Evolutionary conservation across 2,797 vertebrate species (phyloP).

Genomic region (Lateolabrax maculatus): DNA sequence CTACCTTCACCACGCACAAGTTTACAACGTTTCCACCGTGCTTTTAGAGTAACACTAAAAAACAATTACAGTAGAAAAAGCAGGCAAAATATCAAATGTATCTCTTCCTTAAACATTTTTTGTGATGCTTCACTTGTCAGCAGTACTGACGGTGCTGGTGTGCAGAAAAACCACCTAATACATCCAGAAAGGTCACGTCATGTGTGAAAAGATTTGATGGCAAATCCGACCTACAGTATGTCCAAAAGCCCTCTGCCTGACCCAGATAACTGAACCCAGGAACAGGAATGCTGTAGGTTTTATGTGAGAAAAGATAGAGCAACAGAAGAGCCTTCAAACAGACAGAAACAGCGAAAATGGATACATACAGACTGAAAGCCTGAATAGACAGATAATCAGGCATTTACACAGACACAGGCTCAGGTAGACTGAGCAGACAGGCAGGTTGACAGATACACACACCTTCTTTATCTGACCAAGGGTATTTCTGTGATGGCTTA

Average conservation of each 20-base stretch:
- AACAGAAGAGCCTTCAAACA: not conserved
- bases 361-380: conserved; percentile 3
- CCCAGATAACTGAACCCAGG: conserved; percentile 8
- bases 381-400: conserved; percentile 21
- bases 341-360: conserved; percentile 8
- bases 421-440: conserved; percentile 9
- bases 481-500: conserved; percentile 97
- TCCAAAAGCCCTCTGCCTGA: conserved; percentile 1
- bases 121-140: conserved; percentile 17
- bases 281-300: conserved; percentile 2
- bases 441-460: conserved; percentile 26
- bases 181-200: conserved; percentile 38
- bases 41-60: not conserved
- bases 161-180: conserved; percentile 25
- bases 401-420: not conserved
- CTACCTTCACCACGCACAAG: not conserved
- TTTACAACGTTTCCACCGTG: not conserved
- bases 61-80: not conserved
- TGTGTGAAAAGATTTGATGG: conserved; percentile 23
- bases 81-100: not conserved
- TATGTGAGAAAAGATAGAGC: not conserved
- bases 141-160: conserved; percentile 4
- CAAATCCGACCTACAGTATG: conserved; percentile 11
- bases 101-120: conserved; percentile 3
- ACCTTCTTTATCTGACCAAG: conserved; percentile 98